Base-by-base conservation (phyloP, 2,888 invertebrate species). In the Chrysodeixis includens region DNA sequence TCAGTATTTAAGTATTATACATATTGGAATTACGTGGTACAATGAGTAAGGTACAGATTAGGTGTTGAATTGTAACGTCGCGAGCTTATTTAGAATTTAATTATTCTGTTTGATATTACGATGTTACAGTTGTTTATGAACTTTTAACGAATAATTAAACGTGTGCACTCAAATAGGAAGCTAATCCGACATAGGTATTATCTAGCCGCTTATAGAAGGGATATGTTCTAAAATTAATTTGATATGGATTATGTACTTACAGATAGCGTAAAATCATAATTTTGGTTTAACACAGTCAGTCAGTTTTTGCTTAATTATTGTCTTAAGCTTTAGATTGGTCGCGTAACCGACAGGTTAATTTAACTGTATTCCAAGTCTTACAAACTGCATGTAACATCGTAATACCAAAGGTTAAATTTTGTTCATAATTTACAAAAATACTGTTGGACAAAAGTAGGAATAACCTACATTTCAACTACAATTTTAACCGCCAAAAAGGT, bases 351-450 rank as follows among this genome's bases (percentile, higher is more conserved):
- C 46, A 2, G 46, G 46, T 46, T 18, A 46, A 46, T n/a, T 44
- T n/a, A 16, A 18, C 16, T 1, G 1, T 46, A 9, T 46, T 4
- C 12, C 10, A 16, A 8, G 40, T 8, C 20, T 10, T 32, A 9
- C 7, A 35, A 20, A 8, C 16, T 74, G 74, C 78, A 83, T 84
- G 78, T 78, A 81, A 82, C 78, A 77, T 63, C 72, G 72, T 65
- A 79, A 67, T 65, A 65, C 60, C 20, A 54, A 56, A 52, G 63
- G 66, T 68, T 60, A 59, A 71, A 68, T 77, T 74, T 81, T 82
- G 71, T 75, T 79, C 20, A 75, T 81, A 83, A 75, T 82, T 86
- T 90, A 89, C 83, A 89, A 90, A 89, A 90, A 90, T 88, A 88
- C 86, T 80, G 84, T 81, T 81, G 85, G 85, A 84, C 82, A 78